A percentile compares a stretch with the other conserved stretches of the same genome.
Conservation (phyloP, 2,888 invertebrate genomes). For the Monoplex corrugatus region DNA sequence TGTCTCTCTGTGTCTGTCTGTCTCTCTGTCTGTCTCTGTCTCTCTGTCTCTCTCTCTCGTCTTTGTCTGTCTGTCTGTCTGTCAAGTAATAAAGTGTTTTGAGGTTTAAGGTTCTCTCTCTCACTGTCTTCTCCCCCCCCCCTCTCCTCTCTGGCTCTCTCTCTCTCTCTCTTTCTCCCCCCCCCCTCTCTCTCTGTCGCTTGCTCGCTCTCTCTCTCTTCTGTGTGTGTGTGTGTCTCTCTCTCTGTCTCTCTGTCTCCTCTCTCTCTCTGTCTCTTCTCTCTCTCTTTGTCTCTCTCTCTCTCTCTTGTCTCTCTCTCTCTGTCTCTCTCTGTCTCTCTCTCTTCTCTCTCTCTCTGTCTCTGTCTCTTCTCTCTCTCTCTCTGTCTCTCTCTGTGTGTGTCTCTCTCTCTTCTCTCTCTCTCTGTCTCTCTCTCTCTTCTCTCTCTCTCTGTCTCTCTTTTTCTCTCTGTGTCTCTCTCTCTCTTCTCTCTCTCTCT, state of each 20-base stretch:
- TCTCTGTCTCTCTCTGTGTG: too few relatives aligned
- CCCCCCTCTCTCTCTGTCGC: slow-evolving; percentile 4
- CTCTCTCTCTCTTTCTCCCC: not conserved
- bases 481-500: not conserved
- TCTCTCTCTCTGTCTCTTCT: not conserved
- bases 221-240: not conserved
- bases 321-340: not conserved
- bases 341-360: not conserved
- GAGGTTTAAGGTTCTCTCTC: not conserved
- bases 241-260: not conserved
- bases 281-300: not conserved
- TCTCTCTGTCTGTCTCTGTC: not conserved
- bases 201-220: not conserved
- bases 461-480: too few relatives aligned
- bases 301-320: not conserved
- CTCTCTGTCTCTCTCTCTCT: too few relatives aligned
- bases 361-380: not conserved
- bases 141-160: not conserved
- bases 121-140: not conserved
- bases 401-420: too few relatives aligned
- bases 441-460: too few relatives aligned
- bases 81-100: not conserved
- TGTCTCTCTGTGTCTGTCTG: not conserved
- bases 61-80: not conserved
- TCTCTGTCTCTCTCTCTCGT: not conserved